A percentile compares a stretch with the other conserved stretches of the same genome.
phyloP scores from a whole-genome alignment of 2,113 vertebrate species.

The Clinocottus analis region DNA sequence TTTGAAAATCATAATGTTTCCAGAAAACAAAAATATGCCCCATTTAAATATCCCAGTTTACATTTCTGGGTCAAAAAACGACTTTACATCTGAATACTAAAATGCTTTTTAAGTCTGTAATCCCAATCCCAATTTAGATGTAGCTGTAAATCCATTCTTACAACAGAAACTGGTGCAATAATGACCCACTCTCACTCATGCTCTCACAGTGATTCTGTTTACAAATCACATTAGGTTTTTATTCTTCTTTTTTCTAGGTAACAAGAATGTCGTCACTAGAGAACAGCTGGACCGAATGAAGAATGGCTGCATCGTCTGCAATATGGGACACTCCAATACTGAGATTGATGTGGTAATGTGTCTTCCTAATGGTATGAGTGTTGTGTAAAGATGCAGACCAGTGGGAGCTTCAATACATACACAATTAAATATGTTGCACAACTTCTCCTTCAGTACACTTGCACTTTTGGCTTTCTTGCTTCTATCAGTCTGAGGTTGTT shows the following conservation, averaged over 20 bases:
- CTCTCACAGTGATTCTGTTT: neutral
- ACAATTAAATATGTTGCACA: neutral
- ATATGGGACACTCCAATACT: slow-evolving; percentile 99
- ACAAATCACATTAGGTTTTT: neutral
- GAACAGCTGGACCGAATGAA: slow-evolving; percentile 98
- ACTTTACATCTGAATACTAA: slow-evolving; percentile 7
- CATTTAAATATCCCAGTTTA: slow-evolving; percentile 15
- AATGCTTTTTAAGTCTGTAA: neutral
- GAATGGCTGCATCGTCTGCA: slow-evolving; percentile 98
- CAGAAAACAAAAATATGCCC: neutral
- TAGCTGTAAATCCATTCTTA: neutral
- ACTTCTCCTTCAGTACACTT: neutral
- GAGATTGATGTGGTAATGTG: slow-evolving; percentile 96
- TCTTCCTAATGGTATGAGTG: neutral
- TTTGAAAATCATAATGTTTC: slow-evolving; percentile 40
- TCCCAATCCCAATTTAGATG: neutral
- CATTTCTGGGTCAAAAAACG: neutral
- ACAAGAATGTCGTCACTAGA: slow-evolving; percentile 97
- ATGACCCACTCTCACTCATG: neutral
- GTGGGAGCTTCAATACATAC: neutral
- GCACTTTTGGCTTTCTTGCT: neutral
- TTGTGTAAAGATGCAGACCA: slow-evolving; percentile 4
- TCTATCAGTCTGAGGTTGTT: neutral
- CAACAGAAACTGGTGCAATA: neutral
- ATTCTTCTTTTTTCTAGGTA: slow-evolving; percentile 83